Percentiles rank a stretch among this genome's conserved stretches.
Conservation (phyloP, 2,113 vertebrate species). For the Hymenochirus boettgeri region DNA sequence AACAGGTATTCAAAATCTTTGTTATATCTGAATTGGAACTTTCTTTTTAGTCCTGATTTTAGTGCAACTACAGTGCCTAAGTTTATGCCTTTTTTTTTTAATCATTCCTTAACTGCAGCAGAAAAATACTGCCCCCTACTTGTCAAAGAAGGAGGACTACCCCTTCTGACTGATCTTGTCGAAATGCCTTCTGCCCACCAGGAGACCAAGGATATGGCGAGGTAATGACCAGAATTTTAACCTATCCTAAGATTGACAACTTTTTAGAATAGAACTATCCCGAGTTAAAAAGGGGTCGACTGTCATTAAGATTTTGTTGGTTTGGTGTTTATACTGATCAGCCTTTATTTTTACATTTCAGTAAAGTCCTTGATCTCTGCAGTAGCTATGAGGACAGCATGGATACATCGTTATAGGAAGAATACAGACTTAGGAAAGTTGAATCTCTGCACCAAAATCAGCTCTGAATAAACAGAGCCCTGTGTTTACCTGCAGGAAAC, state of each 20-base stretch:
- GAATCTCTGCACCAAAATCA: conserved; percentile 35
- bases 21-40: too few species aligned
- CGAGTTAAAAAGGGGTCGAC: too few species aligned
- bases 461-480: conserved; percentile 53
- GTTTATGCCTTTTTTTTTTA: neutral
- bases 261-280: too few species aligned
- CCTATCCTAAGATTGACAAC: too few species aligned
- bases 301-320: too few species aligned
- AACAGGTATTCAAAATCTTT: too few species aligned
- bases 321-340: too few species aligned
- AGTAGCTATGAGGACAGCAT: conserved; percentile 92
- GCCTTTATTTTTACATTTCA: conserved; percentile 49
- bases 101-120: conserved; percentile 58
- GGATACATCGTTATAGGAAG: conserved; percentile 88
- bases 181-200: conserved; percentile 78
- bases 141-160: conserved; percentile 89
- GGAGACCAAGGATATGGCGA: conserved; percentile 94
- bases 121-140: conserved; percentile 94
- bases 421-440: neutral
- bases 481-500: conserved; percentile 51
- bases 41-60: too few species aligned
- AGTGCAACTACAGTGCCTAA: too few species aligned
- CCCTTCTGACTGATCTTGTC: conserved; percentile 78
- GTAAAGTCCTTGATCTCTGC: conserved; percentile 94
- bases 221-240: too few species aligned